Base-by-base conservation (phyloP, 2,113 vertebrate species). In the Oreochromis spilurus region DNA sequence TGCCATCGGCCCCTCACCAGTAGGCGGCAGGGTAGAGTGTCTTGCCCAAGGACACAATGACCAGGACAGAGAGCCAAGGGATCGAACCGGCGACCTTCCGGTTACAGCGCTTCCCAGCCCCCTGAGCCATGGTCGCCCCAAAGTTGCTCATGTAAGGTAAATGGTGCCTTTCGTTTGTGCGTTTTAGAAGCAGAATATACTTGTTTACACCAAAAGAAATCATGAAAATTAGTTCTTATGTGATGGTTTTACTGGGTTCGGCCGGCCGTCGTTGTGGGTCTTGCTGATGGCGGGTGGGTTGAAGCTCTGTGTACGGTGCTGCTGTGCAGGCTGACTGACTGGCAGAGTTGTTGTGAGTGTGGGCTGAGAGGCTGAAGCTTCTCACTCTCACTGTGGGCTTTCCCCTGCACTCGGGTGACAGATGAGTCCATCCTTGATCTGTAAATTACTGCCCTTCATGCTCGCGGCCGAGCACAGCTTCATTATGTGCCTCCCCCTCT, bases 401-500 rank as follows among this genome's bases (percentile, higher is more conserved):
- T 83, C 48, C 90, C 45, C 75, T 36, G 77, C 83, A 7, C 86
- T 60, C n/a, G 1, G 9, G 48, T 53, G 85, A 85, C 81, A 87
- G 83, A 90, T 89, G 79, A 77, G 24, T 82, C 75, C 75, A 58
- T 89, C 78, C 84, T 91, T 88, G 82, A 88, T 88, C 81, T 80
- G 62, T 88, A 84, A 89, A 93, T 92, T 84, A 86, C 88, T 85
- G 87, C 83, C 89, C 87, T 90, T 89, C 88, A 87, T 70, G 50
- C 82, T 84, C 3, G 13, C 48, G 24, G 82, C 62, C 5, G 45
- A 45, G 67, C 81, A 72, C 78, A 43, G 81, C 88, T 87, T 90
- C 83, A 91, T 93, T 83, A 87, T 80, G 57, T 16, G 24, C 86
- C 83, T 78, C 58, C 2, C 57, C 57, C 77, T 79, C 31, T 13